Conservation (phyloP, 2,113 vertebrate species). For the Seriola rivoliana region DNA sequence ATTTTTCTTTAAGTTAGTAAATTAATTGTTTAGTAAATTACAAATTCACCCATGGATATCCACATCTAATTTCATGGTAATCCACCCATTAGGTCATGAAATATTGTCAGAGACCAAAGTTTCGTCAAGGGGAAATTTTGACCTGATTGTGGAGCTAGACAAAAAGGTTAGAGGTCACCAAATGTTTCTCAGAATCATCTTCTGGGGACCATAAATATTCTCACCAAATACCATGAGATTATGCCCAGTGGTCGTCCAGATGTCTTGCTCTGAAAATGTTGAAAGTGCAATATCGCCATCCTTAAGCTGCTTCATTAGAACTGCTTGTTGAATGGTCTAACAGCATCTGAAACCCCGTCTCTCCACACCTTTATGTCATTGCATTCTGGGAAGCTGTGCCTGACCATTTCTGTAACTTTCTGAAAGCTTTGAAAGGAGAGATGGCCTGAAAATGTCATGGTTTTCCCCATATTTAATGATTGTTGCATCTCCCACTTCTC, state of each 20-base stretch:
- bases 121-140: background rate
- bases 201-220: background rate
- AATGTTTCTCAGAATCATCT: background rate
- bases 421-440: background rate
- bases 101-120: too few species aligned
- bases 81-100: background rate
- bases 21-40: background rate
- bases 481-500: too few species aligned
- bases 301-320: too few species aligned
- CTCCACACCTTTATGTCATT: too few species aligned
- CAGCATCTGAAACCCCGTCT: background rate
- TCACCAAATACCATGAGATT: background rate
- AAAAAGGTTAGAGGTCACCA: background rate
- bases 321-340: background rate
- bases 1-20: background rate
- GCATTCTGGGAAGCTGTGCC: background rate
- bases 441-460: too few species aligned
- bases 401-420: background rate
- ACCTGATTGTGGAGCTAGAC: background rate
- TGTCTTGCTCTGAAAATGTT: background rate
- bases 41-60: background rate
- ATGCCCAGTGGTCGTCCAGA: background rate
- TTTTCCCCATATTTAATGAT: too few species aligned
- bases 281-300: too few species aligned
- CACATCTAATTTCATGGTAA: background rate